Base-by-base conservation (phyloP, 2,113 vertebrate genomes). In the Lasiurus cinereus region DNA sequence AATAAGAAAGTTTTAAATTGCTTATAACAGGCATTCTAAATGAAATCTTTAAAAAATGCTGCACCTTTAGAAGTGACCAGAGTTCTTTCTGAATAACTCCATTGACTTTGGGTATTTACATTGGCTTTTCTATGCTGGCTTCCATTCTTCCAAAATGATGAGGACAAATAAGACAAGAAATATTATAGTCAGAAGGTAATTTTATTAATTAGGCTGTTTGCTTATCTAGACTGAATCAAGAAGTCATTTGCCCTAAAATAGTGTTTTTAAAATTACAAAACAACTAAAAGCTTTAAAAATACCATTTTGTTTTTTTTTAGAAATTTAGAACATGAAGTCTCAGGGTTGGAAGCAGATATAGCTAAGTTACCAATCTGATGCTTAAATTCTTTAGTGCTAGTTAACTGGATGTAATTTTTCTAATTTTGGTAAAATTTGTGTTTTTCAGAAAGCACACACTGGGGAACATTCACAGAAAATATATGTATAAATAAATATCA, bases 31-130 rank as follows among this genome's bases (percentile, higher is more conserved):
- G 31, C 66, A 93, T 48, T 90, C 79, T 90, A 94, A 96, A 96
- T 48, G 54, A 94, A 95, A 87, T 93, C 95, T 96, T 96, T 69
- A 4, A n/a, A 91, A 80, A 48, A 1, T 27, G 2, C 80, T 96
- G 19, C 72, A 92, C 69, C 66, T 96, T 97, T 90, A 95, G 91
- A 97, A 97, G 54, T 89, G 80, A 87, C 96, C 43, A 96, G 48
- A 95, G n/a, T 91, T 97, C 96, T 97, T 69, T 96, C 90, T 96
- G 93, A 96, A 96, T 97, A 97, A 97, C 96, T 96, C 94, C 95
- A 97, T 96, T 97, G 78, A 91, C 48, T 73, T 91, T 29, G 70
- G 70, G 33, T 97, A 36, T 97, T 98, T 97, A 96, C 52, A 92
- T 90, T 98, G 94, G 83, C 93, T 97, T 96, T 88, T 94, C 90